Conservation (phyloP, 2,888 invertebrate genomes). For the Malacosoma neustria region DNA sequence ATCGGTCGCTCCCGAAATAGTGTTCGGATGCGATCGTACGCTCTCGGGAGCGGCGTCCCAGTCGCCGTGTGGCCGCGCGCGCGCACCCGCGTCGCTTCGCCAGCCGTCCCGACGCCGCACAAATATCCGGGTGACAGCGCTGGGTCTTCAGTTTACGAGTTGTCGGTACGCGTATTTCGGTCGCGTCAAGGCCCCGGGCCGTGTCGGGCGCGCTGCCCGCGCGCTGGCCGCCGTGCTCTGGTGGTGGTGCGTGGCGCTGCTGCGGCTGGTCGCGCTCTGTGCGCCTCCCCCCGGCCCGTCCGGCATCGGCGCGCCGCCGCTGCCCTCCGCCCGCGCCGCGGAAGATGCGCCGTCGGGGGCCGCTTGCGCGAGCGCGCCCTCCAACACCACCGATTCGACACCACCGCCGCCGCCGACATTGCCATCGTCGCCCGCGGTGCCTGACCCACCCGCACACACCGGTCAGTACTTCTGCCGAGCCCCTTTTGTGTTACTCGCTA, state of each 20-base stretch:
- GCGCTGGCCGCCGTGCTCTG: conserved; percentile 73
- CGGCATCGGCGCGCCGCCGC: conserved; percentile 47
- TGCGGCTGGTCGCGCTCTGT: conserved; percentile 69
- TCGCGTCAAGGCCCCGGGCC: conserved; percentile 65
- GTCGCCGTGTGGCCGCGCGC: conserved; percentile 72
- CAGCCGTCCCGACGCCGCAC: conserved; percentile 48
- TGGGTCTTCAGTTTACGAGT: conserved; percentile 48
- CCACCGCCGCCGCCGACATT: conserved; percentile 23
- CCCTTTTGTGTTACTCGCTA: conserved; percentile 11
- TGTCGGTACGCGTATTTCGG: conserved; percentile 67
- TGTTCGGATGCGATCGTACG: conserved; percentile 70
- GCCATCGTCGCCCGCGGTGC: conserved; percentile 31
- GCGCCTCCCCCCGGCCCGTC: conserved; percentile 66
- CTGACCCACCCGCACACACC: conserved; percentile 43
- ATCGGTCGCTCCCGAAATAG: conserved; percentile 73
- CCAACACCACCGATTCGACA: conserved; percentile 52
- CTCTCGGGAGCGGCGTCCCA: conserved; percentile 63
- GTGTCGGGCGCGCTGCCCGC: conserved; percentile 67
- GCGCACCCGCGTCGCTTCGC: conserved; percentile 67
- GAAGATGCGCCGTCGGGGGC: conserved; percentile 60
- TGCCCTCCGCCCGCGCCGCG: conserved; percentile 60
- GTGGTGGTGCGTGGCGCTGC: conserved; percentile 73
- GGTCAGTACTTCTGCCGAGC: conserved; percentile 43
- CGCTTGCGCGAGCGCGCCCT: conserved; percentile 59
- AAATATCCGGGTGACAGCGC: conserved; percentile 46